A percentile compares a stretch with the other conserved stretches of the same genome.
These are phyloP conservation scores for Pitta sordida DNA, from an alignment of 2,113 vertebrate species.

Conservation along the genomic window DNA sequence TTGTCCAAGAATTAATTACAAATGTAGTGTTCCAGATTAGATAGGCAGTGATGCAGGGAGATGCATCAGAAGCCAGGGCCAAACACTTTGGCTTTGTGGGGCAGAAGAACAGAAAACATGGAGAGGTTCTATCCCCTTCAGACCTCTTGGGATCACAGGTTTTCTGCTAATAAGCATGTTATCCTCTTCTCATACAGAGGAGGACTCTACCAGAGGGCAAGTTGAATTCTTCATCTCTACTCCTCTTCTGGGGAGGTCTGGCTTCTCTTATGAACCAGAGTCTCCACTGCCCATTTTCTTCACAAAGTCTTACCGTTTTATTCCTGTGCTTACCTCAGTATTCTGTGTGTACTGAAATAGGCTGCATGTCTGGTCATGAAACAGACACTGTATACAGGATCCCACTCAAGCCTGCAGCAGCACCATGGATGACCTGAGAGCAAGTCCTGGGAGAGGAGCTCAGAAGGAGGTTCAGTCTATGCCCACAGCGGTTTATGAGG, in stretches of 20 bases:
- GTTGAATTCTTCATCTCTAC: background rate
- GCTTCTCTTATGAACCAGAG: background rate
- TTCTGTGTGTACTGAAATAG: background rate
- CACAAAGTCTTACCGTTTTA: background rate
- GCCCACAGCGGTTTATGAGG: background rate
- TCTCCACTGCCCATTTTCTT: background rate
- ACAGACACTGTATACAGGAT: background rate
- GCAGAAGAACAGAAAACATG: background rate
- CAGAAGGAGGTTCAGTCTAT: background rate
- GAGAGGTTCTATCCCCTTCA: background rate
- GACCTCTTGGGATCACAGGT: background rate
- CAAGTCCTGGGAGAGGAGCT: background rate
- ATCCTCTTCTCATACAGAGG: background rate
- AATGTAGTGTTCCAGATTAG: background rate
- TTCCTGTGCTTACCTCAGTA: background rate
- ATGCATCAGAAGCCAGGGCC: background rate
- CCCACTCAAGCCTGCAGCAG: background rate
- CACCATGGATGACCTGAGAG: background rate
- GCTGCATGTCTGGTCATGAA: background rate
- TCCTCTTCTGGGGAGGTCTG: background rate
- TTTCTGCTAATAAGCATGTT: background rate
- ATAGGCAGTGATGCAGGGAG: background rate
- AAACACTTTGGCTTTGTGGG: background rate
- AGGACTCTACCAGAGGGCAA: background rate
- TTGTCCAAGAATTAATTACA: constrained; percentile 35